Conservation (phyloP, 2,888 invertebrate genomes). For the Papilio demoleus region DNA sequence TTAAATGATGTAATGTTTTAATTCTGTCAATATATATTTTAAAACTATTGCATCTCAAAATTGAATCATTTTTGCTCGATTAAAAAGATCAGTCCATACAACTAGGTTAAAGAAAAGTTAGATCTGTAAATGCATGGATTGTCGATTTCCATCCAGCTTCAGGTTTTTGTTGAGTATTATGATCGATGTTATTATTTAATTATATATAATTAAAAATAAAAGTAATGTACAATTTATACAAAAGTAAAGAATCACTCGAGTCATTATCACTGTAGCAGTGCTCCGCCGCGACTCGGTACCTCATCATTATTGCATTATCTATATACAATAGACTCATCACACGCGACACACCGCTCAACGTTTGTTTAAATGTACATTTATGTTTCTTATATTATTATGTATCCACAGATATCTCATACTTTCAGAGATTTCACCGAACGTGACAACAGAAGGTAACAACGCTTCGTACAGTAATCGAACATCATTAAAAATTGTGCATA, state of each 20-base stretch:
- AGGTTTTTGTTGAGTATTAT: slow-evolving; percentile 70
- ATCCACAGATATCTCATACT: slow-evolving; percentile 48
- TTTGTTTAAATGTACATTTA: slow-evolving; percentile 47
- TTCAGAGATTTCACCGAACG: slow-evolving; percentile 51
- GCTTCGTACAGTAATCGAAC: slow-evolving; percentile 52
- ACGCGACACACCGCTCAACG: no score
- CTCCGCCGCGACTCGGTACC: slow-evolving; percentile 46
- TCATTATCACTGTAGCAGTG: slow-evolving; percentile 70
- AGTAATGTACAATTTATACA: slow-evolving; percentile 82
- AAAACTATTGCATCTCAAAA: slow-evolving; percentile 70
- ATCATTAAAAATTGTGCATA: slow-evolving; percentile 67
- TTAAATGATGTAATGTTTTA: slow-evolving; percentile 44
- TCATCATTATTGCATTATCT: slow-evolving; percentile 59
- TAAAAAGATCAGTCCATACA: slow-evolving; percentile 53
- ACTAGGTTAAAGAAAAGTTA: slow-evolving; percentile 47
- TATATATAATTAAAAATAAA: slow-evolving; percentile 75
- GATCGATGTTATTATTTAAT: slow-evolving; percentile 50
- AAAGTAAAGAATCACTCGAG: slow-evolving; percentile 77
- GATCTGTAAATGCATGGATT: slow-evolving; percentile 50
- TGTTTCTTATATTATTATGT: slow-evolving; percentile 38
- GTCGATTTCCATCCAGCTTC: slow-evolving; percentile 54
- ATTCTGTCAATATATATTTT: slow-evolving; percentile 52
- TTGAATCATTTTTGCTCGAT: slow-evolving; percentile 48
- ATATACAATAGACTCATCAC: slow-evolving; percentile 53
- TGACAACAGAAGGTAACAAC: slow-evolving; percentile 74